Percentiles rank a stretch among this genome's conserved stretches.
phyloP scores from a whole-genome alignment of 2,888 invertebrate species.

The Caenorhabditis becei region DNA sequence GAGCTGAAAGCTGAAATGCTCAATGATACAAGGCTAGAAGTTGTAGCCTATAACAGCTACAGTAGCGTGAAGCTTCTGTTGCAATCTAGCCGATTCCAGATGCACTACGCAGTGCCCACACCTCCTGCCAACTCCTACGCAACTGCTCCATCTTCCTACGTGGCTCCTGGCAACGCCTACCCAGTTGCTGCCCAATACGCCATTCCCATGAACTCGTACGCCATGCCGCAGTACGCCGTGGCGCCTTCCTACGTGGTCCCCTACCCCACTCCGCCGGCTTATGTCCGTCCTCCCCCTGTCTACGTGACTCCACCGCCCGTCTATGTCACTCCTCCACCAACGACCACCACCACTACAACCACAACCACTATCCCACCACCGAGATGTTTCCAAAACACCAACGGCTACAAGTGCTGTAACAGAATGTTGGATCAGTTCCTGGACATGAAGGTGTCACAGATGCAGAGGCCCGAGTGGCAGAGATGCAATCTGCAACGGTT shows the following conservation, averaged over 20 bases:
- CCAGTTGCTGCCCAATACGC: constrained; percentile 34
- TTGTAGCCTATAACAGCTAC: too few relatives aligned
- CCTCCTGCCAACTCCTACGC: constrained; percentile 36
- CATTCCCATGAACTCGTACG: constrained; percentile 24
- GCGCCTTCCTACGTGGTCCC: constrained; percentile 31
- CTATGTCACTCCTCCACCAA: constrained; percentile 30
- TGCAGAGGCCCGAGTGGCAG: constrained; percentile 46
- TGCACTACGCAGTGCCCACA: constrained; percentile 6
- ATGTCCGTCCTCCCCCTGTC: constrained; percentile 36
- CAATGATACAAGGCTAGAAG: too few relatives aligned
- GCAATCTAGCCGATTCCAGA: constrained; percentile 1
- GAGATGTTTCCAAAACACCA: constrained; percentile 49
- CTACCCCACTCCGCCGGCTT: constrained; percentile 44
- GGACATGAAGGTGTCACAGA: constrained; percentile 27
- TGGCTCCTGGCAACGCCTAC: constrained; percentile 11
- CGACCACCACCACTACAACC: constrained; percentile 24
- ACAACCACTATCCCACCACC: constrained; percentile 57
- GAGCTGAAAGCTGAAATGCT: not conserved
- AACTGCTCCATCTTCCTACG: constrained; percentile 13
- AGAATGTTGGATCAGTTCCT: constrained; percentile 40
- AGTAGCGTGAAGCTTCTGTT: too few relatives aligned
- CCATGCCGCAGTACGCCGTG: constrained; percentile 22
- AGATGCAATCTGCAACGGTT: constrained; percentile 58
- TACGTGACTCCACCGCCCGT: constrained; percentile 35
- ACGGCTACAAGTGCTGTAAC: constrained; percentile 60